A percentile compares a stretch with the other conserved stretches of the same genome.
phyloP scores from a whole-genome alignment of 2,113 vertebrate species.

The Fregetta grallaria region DNA sequence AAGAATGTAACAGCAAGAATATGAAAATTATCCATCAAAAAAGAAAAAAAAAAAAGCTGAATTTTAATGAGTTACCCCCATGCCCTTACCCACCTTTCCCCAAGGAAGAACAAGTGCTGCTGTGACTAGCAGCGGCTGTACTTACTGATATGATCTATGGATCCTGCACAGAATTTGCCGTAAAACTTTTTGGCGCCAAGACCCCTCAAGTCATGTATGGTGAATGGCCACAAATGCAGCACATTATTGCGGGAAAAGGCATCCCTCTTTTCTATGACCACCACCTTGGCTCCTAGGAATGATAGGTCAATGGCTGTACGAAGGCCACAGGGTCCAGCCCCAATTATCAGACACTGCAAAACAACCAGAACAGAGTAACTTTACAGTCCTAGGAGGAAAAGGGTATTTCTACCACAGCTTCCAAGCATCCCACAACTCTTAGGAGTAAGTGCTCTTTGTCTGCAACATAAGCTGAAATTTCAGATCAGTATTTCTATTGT shows the following conservation, averaged over 20 bases:
- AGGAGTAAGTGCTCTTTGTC: background rate
- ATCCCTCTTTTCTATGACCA: slow-evolving; percentile 95
- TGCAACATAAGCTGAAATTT: background rate
- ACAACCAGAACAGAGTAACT: background rate
- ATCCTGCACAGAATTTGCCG: slow-evolving; percentile 96
- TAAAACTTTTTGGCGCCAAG: slow-evolving; percentile 98
- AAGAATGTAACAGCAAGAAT: background rate
- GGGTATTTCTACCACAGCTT: background rate
- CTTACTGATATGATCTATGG: slow-evolving; percentile 99
- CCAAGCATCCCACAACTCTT: accelerated
- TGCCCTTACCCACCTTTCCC: background rate
- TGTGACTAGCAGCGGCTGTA: background rate
- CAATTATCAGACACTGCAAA: slow-evolving; percentile 96
- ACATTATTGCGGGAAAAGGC: slow-evolving; percentile 98
- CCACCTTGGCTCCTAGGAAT: slow-evolving; percentile 94
- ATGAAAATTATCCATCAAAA: background rate
- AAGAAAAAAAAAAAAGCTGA: background rate
- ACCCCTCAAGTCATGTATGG: slow-evolving; percentile 93
- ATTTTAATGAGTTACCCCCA: background rate
- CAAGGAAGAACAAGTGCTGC: background rate
- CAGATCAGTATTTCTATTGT: background rate
- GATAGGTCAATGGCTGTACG: slow-evolving; percentile 94
- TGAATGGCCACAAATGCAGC: slow-evolving; percentile 96
- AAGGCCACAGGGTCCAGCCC: slow-evolving; percentile 95
- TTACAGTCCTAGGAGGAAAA: background rate